Conservation (phyloP, 2,888 invertebrate genomes). For the Synanthedon andrenaeformis region DNA sequence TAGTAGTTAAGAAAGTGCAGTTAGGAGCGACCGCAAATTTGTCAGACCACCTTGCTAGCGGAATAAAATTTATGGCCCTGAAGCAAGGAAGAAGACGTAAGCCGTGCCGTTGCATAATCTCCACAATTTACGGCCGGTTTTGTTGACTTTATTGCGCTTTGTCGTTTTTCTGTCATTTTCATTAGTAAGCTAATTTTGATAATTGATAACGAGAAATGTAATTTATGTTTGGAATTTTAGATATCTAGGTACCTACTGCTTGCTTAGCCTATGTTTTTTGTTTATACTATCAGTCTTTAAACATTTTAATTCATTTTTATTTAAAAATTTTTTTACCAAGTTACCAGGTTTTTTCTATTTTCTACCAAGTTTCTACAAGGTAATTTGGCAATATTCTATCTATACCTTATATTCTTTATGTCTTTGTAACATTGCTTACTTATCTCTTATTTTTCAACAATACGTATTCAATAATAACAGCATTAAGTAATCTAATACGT, state of each 20-base stretch:
- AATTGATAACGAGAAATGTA: background rate
- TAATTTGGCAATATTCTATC: no score
- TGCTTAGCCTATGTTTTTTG: background rate
- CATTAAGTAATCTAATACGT: no score
- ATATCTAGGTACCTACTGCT: constrained; percentile 1
- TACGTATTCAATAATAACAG: no score
- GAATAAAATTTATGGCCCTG: constrained; percentile 61
- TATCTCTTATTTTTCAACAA: no score
- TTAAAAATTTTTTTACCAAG: no score
- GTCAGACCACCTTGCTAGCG: constrained; percentile 67
- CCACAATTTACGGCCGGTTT: constrained; percentile 56
- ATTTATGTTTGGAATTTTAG: no score
- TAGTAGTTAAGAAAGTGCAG: background rate
- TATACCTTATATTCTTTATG: no score
- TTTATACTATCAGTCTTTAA: no score
- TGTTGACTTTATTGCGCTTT: constrained; percentile 51
- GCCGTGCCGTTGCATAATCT: constrained; percentile 66
- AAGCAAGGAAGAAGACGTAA: constrained; percentile 60
- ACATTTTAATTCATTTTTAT: no score
- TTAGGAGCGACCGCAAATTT: constrained; percentile 57
- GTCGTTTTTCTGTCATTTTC: constrained; percentile 38
- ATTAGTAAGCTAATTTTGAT: background rate
- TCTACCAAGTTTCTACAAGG: no score
- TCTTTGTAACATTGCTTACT: no score
- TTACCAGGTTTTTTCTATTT: no score